These are phyloP conservation scores for Aradophagus sp. DNA, from an alignment of 1,140 invertebrate genomes.

Conservation along the genomic window DNA sequence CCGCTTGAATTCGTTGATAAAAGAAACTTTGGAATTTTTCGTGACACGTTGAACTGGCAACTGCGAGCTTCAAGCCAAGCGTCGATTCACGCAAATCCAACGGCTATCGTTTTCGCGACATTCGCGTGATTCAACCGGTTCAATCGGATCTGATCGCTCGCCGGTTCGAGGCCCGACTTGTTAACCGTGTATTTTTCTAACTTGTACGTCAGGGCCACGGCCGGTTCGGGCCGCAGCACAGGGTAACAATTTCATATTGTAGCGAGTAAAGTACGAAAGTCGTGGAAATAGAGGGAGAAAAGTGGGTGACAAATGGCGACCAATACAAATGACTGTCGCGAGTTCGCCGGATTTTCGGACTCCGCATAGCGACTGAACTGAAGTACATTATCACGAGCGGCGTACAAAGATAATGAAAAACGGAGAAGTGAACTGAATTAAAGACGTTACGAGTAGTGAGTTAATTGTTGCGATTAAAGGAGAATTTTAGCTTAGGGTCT, in stretches of 20 bases:
- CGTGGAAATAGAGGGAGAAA: slow-evolving; percentile 8
- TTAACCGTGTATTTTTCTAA: too few species aligned
- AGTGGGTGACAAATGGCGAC: slow-evolving; percentile 1
- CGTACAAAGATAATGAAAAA: neutral
- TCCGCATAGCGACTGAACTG: slow-evolving; percentile 38
- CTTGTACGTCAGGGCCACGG: neutral
- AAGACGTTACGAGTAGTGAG: too few species aligned
- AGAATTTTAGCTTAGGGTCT: slow-evolving; percentile 25
- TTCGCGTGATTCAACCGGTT: too few species aligned
- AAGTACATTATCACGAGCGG: slow-evolving; percentile 23
- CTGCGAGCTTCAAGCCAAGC: too few species aligned
- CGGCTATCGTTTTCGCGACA: too few species aligned
- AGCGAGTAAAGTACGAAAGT: neutral
- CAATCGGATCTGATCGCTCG: too few species aligned
- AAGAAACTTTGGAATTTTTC: too few species aligned
- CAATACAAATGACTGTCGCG: slow-evolving; percentile 35
- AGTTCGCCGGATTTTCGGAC: slow-evolving; percentile 29
- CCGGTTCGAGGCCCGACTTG: too few species aligned
- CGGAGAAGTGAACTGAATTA: too few species aligned
- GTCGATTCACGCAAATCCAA: too few species aligned
- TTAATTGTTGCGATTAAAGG: slow-evolving; percentile 14
- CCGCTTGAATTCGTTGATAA: too few species aligned
- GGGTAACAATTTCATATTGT: slow-evolving; percentile 39
- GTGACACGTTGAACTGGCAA: too few species aligned
- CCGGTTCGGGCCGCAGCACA: slow-evolving; percentile 12